Evolutionary conservation across 2,113 vertebrate species (phyloP).

Genomic region (Falcunculus frontatus): DNA sequence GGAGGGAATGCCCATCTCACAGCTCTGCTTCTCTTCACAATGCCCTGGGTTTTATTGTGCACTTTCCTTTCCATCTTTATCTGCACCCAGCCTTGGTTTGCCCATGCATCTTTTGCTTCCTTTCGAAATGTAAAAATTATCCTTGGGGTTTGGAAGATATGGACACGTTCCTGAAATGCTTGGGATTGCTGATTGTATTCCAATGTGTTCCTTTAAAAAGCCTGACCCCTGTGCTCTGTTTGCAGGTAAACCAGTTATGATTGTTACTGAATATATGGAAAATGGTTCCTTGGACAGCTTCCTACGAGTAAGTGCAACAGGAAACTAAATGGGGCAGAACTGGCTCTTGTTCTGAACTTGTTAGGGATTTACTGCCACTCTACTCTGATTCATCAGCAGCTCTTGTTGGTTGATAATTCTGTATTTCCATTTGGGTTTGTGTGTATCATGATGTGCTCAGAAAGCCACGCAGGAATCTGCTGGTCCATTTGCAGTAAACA

Average conservation of each 20-base stretch:
- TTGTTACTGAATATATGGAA: slow-evolving; percentile 90
- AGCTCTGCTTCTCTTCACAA: background rate
- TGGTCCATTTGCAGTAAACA: background rate
- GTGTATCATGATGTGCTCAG: background rate
- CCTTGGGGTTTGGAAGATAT: background rate
- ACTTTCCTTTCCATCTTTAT: background rate
- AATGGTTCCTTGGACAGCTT: slow-evolving; percentile 89
- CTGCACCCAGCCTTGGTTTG: background rate
- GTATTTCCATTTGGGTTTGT: background rate
- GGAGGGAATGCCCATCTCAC: background rate
- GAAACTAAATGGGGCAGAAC: background rate
- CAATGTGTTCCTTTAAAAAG: background rate
- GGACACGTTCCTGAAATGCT: background rate
- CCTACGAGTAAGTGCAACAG: slow-evolving; percentile 77
- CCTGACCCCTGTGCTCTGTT: slow-evolving; percentile 12
- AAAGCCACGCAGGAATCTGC: background rate
- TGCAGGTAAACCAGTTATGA: slow-evolving; percentile 89
- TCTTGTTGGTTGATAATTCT: background rate
- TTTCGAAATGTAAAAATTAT: background rate
- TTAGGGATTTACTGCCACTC: background rate
- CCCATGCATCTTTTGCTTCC: background rate
- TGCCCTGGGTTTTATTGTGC: background rate
- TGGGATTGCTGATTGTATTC: background rate
- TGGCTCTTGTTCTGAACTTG: background rate
- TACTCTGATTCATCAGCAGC: background rate